A percentile compares a stretch with the other conserved stretches of the same genome.
phyloP scores from a whole-genome alignment of 2,888 invertebrate genomes.

The Tribolium freemani region DNA sequence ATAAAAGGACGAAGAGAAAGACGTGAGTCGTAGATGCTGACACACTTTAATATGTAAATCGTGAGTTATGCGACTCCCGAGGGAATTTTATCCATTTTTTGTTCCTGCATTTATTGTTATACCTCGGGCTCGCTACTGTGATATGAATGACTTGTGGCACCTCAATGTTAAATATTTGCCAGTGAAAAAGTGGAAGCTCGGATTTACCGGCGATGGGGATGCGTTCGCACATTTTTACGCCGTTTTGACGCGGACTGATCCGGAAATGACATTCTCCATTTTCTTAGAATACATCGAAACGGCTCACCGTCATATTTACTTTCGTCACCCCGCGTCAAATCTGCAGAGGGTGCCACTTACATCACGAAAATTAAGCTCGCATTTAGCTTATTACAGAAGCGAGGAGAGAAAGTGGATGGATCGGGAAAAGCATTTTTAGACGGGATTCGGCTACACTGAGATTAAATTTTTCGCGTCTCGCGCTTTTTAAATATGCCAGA shows the following conservation, averaged over 20 bases:
- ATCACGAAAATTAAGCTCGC: background rate
- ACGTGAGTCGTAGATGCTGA: constrained; percentile 32
- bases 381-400: background rate
- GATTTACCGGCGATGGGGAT: constrained; percentile 28
- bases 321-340: background rate
- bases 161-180: constrained; percentile 52
- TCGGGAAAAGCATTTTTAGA: background rate
- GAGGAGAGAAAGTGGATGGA: background rate
- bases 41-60: constrained; percentile 55
- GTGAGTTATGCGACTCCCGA: constrained; percentile 54
- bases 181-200: constrained; percentile 31
- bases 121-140: constrained; percentile 48
- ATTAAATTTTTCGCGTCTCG: too few species aligned
- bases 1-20: constrained; percentile 17
- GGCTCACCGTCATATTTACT: background rate
- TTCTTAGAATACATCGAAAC: background rate
- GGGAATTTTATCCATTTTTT: constrained; percentile 55
- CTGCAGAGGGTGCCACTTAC: background rate
- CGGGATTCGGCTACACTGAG: background rate
- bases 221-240: constrained; percentile 8
- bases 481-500: too few species aligned
- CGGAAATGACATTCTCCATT: constrained; percentile 14
- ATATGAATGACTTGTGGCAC: constrained; percentile 54
- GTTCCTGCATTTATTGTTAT: constrained; percentile 55
- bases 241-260: constrained; percentile 20